Percentiles rank a stretch among this genome's conserved stretches.
Conservation (phyloP, 2,113 vertebrate species). For the Cichladusa arquata region DNA sequence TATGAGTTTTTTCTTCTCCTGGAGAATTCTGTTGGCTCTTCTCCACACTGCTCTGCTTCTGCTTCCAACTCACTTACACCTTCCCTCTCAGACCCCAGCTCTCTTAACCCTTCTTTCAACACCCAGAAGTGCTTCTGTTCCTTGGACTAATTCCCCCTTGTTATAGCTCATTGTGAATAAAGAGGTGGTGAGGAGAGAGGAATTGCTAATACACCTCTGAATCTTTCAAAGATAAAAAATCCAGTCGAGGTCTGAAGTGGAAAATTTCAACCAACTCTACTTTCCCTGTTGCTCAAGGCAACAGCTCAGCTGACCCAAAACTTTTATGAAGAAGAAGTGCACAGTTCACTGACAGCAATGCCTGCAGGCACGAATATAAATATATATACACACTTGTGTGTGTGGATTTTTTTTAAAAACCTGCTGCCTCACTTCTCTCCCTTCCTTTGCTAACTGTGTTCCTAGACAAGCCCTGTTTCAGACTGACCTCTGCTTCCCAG, state of each 20-base stretch:
- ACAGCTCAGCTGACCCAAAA: neutral
- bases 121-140: neutral
- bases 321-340: neutral
- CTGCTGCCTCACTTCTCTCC: neutral
- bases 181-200: neutral
- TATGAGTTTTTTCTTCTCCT: neutral
- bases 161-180: neutral
- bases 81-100: neutral
- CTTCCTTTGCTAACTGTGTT: neutral
- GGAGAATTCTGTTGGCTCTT: neutral
- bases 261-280: neutral
- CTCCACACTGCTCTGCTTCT: neutral
- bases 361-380: neutral
- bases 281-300: neutral
- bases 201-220: neutral
- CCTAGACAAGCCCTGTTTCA: neutral
- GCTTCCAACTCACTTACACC: neutral
- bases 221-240: neutral
- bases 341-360: neutral
- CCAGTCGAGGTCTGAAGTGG: neutral
- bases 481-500: neutral
- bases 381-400: accelerated
- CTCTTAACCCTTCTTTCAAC: neutral
- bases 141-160: accelerated
- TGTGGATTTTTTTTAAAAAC: neutral